Conservation (phyloP, 53 echinoderm and acorn worm species). For the Actinopyga echinites region DNA sequence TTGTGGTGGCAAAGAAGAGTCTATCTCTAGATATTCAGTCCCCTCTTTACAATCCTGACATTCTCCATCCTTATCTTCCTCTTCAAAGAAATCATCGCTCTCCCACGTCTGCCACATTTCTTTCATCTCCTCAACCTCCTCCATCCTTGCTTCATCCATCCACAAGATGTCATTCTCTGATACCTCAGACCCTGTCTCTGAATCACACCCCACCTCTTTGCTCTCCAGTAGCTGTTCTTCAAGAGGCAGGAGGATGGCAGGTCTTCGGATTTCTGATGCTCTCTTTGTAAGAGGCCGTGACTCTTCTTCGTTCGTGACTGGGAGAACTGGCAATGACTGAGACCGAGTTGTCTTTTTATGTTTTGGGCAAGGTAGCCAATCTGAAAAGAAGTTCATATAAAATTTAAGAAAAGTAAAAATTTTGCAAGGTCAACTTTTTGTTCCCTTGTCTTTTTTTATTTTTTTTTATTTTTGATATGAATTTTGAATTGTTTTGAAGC, state of each 20-base stretch:
- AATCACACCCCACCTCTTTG: not conserved
- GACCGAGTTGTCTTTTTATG: slow-evolving; percentile 41
- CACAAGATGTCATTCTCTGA: slow-evolving; percentile 9
- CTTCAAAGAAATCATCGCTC: slow-evolving; percentile 88
- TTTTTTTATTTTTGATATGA: too few species aligned
- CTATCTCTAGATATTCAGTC: slow-evolving; percentile 62
- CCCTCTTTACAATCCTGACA: slow-evolving; percentile 75
- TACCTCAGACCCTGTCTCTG: not conserved
- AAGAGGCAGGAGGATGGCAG: not conserved
- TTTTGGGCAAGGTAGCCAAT: slow-evolving; percentile 38
- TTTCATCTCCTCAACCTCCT: slow-evolving; percentile 42
- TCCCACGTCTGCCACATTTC: slow-evolving; percentile 89
- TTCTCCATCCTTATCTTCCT: slow-evolving; percentile 46
- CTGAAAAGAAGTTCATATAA: not conserved
- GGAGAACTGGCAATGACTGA: slow-evolving; percentile 26
- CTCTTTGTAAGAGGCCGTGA: not conserved
- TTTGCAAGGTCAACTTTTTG: too few species aligned
- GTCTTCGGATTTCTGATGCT: slow-evolving; percentile 7
- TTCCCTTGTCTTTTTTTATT: too few species aligned
- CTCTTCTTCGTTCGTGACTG: not conserved
- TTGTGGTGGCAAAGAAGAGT: slow-evolving; percentile 75
- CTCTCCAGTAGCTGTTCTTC: slow-evolving; percentile 36
- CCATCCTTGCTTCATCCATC: slow-evolving; percentile 36
- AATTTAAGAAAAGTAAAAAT: too few species aligned
- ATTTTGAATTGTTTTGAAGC: too few species aligned